These are phyloP conservation scores for Danaus plexippus DNA, from an alignment of 1,140 invertebrate genomes.

Conservation along the genomic window DNA sequence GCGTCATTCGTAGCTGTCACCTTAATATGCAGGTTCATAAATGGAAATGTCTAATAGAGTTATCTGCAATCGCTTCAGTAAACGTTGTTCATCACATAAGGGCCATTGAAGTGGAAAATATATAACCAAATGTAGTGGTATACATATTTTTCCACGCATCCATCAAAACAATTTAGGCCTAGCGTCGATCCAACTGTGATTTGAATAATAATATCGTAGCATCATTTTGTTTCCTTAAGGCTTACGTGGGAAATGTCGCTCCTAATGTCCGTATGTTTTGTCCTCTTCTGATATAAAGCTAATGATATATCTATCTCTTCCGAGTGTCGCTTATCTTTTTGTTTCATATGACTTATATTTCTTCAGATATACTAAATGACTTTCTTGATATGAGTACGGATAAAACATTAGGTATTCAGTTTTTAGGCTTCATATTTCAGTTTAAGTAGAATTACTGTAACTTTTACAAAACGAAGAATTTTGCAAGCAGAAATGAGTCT, in stretches of 20 bases:
- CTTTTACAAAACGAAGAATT: no score
- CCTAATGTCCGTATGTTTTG: conserved; percentile 38
- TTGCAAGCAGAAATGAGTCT: neutral
- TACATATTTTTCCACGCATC: conserved; percentile 27
- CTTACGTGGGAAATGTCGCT: conserved; percentile 63
- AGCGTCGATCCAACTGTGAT: conserved; percentile 59
- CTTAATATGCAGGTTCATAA: neutral
- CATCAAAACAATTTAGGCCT: conserved; percentile 54
- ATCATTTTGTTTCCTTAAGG: conserved; percentile 63
- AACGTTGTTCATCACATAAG: neutral
- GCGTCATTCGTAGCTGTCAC: no score
- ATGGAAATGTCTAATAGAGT: neutral
- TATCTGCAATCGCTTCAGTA: neutral
- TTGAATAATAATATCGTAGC: conserved; percentile 67
- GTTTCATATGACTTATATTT: conserved; percentile 1
- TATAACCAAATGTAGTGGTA: conserved; percentile 16
- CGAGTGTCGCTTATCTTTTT: conserved; percentile 3
- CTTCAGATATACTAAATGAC: neutral
- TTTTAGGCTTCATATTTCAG: no score
- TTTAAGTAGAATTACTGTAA: no score
- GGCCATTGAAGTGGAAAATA: neutral
- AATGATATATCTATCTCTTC: conserved; percentile 3
- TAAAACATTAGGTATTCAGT: neutral
- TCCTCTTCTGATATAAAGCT: no score
- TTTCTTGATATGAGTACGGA: neutral